Conservation (phyloP, 2,113 vertebrate species). For the Antigone vipio region DNA sequence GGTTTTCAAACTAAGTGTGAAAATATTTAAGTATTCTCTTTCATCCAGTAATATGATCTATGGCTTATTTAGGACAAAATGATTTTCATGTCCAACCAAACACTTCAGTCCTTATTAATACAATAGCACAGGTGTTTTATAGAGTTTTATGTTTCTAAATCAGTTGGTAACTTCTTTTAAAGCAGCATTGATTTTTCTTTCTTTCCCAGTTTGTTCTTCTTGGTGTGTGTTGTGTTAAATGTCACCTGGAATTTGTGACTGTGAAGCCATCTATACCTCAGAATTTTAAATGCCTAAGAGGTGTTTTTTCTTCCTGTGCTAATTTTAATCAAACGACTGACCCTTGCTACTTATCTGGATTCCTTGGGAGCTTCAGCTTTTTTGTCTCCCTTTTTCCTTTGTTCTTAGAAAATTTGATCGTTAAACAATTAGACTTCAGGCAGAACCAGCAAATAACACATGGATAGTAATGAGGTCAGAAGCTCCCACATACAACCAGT, state of each 20-base stretch:
- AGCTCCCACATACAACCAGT: conserved; percentile 54
- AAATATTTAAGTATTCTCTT: background rate
- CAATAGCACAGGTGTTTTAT: background rate
- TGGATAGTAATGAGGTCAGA: conserved; percentile 35
- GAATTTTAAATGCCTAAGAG: conserved; percentile 17
- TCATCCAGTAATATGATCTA: background rate
- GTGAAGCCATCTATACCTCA: background rate
- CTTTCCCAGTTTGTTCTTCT: conserved; percentile 8
- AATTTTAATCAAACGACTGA: background rate
- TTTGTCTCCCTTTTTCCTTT: background rate
- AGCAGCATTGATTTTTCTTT: conserved; percentile 49
- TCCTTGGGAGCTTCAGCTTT: background rate
- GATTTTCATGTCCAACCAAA: background rate
- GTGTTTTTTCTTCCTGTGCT: background rate
- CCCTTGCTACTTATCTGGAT: conserved; percentile 20
- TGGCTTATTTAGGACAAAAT: conserved; percentile 1
- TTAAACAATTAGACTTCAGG: conserved; percentile 23
- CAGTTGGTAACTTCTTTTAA: conserved; percentile 50
- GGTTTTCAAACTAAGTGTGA: background rate
- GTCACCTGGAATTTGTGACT: conserved; percentile 53
- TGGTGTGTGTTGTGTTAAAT: conserved; percentile 10
- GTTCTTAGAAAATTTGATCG: background rate
- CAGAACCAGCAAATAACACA: background rate
- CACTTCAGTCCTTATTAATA: background rate
- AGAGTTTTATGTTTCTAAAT: conserved; percentile 53